Evolutionary conservation across 2,113 vertebrate genomes (phyloP), one percentile per base, ranked within the genome.

Genomic region (Chlorodrepanis virens): DNA sequence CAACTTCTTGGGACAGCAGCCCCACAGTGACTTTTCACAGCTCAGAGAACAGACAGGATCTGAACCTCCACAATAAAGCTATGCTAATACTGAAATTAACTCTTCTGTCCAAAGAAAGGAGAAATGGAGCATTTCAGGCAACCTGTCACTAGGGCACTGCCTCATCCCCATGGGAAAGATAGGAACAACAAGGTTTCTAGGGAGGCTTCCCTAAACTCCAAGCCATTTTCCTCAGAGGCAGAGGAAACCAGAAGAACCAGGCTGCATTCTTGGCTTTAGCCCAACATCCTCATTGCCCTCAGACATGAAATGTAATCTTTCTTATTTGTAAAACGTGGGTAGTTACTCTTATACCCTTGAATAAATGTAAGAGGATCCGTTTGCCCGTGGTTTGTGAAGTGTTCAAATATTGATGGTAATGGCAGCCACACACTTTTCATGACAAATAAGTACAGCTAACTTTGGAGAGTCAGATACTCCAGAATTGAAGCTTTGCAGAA

Each of bases 371-470:
- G 67, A 60, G 75, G 68, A 70, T 31, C 40, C 1, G 7, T 87
- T 89, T 88, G 79, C 35, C 75, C 0, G 0, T 44, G 84, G 75
- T 87, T 89, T 96, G 79, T 42, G 52, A 89, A 77, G 40, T 44
- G 29, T 60, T 96, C 71, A 89, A 86, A 83, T 92, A 88, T n/a
- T 71, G 64, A 91, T 68, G 63, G 47, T 17, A 88, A 90, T 27
- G 64, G 75, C 12, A 96, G 37, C 50, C 42, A 33, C 4, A 25
- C 14, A 53, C 50, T 31, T 61, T 54, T 29, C 27, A 72, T 47
- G 40, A 77, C 82, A 93, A 79, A 18, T 53, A 89, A 63, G 74
- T 70, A 71, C 37, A 74, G 67, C 23, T 63, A 77, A 85, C 54
- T 83, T 86, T 44, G 50, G 18, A 81, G 33, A 86, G 54, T 19